phyloP scores from a whole-genome alignment of 2,113 vertebrate species.

The Mola mola region DNA sequence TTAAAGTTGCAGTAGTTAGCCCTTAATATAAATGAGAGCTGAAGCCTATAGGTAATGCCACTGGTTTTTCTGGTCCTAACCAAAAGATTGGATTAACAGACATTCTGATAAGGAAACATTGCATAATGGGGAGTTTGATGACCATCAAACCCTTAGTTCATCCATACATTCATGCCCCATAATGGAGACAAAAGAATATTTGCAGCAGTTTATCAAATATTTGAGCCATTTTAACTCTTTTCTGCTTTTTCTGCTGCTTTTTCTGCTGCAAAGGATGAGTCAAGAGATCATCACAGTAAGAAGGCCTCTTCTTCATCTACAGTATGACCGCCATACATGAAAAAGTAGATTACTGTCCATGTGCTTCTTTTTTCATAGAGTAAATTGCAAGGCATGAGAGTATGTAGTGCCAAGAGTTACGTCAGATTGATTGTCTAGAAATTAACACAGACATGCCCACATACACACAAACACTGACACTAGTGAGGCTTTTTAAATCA shows the following conservation, averaged over 20 bases:
- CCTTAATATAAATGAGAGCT: too few relatives aligned
- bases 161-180: not conserved
- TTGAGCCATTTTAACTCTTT: not conserved
- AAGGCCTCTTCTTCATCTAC: too few relatives aligned
- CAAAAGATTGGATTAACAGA: not conserved
- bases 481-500: conserved; percentile 45
- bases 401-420: not conserved
- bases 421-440: conserved; percentile 5
- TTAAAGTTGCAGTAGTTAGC: too few relatives aligned
- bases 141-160: not conserved
- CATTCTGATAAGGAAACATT: too few relatives aligned
- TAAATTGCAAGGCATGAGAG: not conserved
- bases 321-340: too few relatives aligned
- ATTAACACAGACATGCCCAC: conserved; percentile 7
- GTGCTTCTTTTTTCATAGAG: not conserved
- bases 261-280: not conserved
- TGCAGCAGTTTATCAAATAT: not conserved
- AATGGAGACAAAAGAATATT: not conserved
- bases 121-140: not conserved
- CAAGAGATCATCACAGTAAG: not conserved
- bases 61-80: too few relatives aligned
- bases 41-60: too few relatives aligned
- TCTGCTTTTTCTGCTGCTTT: too few relatives aligned
- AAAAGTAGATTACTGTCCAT: too few relatives aligned
- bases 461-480: not conserved